These are phyloP conservation scores for Thaumetopoea pityocampa DNA, from an alignment of 1,140 invertebrate species.

Conservation along the genomic window DNA sequence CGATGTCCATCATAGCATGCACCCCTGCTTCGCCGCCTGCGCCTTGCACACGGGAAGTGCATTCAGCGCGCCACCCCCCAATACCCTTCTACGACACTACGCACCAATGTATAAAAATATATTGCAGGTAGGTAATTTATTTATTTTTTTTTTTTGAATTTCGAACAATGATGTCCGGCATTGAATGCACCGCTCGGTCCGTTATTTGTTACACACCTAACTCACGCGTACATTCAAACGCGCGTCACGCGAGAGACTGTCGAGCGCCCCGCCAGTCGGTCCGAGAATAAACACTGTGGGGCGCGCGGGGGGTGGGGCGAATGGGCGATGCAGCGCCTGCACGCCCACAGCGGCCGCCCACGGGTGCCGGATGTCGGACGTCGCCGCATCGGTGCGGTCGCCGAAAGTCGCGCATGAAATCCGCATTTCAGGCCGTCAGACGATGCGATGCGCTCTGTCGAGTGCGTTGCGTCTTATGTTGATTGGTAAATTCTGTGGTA, in stretches of 20 bases:
- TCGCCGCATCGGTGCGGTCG: constrained; percentile 18
- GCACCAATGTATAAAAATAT: too few species aligned
- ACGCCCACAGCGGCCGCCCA: constrained; percentile 50
- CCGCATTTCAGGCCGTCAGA: constrained; percentile 1
- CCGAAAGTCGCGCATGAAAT: constrained; percentile 23
- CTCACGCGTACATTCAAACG: constrained; percentile 48
- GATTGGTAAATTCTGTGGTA: too few species aligned
- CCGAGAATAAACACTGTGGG: constrained; percentile 69
- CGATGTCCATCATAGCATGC: constrained; percentile 72
- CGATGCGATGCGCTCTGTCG: neutral
- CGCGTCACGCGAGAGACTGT: constrained; percentile 70
- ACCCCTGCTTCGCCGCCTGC: constrained; percentile 57
- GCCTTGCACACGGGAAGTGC: constrained; percentile 68
- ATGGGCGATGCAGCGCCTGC: constrained; percentile 58
- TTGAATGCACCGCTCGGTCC: constrained; percentile 53
- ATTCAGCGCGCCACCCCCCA: constrained; percentile 53
- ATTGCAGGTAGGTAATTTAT: too few species aligned
- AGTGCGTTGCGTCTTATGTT: too few species aligned
- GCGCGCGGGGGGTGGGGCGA: constrained; percentile 36
- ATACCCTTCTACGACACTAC: constrained; percentile 29
- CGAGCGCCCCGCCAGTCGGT: constrained; percentile 51
- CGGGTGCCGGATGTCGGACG: constrained; percentile 44
- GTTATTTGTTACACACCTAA: constrained; percentile 33
- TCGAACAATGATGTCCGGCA: constrained; percentile 52
- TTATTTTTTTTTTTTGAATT: too few species aligned